A percentile compares a stretch with the other conserved stretches of the same genome.
These are phyloP conservation scores for Drosophila micromelanica DNA, from an alignment of 1,140 invertebrate genomes.

Conservation along the genomic window DNA sequence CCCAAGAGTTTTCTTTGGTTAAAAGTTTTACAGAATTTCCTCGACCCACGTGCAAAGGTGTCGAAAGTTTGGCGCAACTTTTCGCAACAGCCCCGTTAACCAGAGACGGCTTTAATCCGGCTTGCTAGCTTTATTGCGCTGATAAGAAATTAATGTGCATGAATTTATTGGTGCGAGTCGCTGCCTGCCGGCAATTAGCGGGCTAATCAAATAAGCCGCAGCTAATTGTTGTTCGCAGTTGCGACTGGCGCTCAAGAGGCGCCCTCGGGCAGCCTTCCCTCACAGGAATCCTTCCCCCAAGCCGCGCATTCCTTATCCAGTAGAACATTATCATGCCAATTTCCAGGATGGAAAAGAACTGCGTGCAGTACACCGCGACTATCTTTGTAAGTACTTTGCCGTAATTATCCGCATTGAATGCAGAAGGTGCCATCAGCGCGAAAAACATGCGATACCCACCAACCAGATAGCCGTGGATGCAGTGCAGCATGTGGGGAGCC, in stretches of 20 bases:
- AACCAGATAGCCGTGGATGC: too few species aligned
- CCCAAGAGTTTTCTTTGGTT: slow-evolving; percentile 41
- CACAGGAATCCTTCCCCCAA: neutral
- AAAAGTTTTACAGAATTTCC: slow-evolving; percentile 63
- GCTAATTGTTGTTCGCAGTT: slow-evolving; percentile 44
- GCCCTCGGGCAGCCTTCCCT: neutral
- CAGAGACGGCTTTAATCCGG: slow-evolving; percentile 60
- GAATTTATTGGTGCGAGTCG: slow-evolving; percentile 64
- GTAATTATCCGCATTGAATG: too few species aligned
- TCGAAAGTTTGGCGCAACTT: slow-evolving; percentile 71
- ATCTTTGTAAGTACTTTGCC: too few species aligned
- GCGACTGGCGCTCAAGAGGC: neutral
- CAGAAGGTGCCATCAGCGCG: too few species aligned
- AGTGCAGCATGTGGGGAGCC: too few species aligned
- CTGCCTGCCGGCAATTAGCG: slow-evolving; percentile 63
- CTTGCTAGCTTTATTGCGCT: slow-evolving; percentile 56
- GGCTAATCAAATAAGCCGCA: slow-evolving; percentile 72
- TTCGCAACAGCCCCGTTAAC: slow-evolving; percentile 36
- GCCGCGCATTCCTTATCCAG: neutral
- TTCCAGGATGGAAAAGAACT: slow-evolving; percentile 6
- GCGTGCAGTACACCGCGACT: neutral
- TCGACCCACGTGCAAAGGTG: slow-evolving; percentile 50
- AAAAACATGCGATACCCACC: too few species aligned
- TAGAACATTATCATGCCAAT: neutral
- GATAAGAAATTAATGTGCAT: slow-evolving; percentile 72